Base-by-base conservation (phyloP, 2,113 vertebrate species). In the Limanda limanda region DNA sequence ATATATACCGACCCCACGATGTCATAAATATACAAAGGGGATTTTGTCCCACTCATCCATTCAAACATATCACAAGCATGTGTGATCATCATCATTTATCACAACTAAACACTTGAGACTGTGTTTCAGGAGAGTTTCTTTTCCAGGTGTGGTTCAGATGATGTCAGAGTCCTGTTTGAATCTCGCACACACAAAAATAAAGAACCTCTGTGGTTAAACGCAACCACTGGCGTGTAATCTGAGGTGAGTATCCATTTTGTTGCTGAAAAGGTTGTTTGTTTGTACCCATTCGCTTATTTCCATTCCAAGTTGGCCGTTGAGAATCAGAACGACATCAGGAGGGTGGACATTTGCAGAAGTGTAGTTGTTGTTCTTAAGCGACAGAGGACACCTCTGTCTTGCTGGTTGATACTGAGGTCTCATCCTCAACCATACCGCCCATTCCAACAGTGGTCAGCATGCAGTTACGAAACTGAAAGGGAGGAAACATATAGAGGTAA, bases 381-480 rank as follows among this genome's bases (percentile, higher is more conserved):
- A 94, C 70, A 0, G 92, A 94, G 47, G 95, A 96, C 70, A 96
- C 95, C 91, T 96, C 95, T 8, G 95, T 96, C 94, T 96, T 96
- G 94, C 94, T 95, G 75, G 94, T 71, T 67, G 95, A 95, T 2
- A 94, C 84, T 79, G 96, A 96, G 75, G 81, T 68, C 0, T 96
- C 95, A 35, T 96, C 95, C 76, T 81, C 95, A 92, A 91, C 93
- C 94, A 84, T 94, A 47, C 94, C 93, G 0, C 96, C 95, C 94
- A 96, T 95, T 90, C 92, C 89, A 87, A 96, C 82, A 0, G 95
- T 94, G 78, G 84, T 91, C 74, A 96, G 89, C 94, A 96, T 96
- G 93, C 96, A 96, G 61, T 94, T 96, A 87, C 94, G 93, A 92
- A 96, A 96, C 95, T 96, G 87, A 74, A 79, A 83, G 55, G 2